Evolutionary conservation across 2,888 invertebrate species (phyloP).

Genomic region (Microctonus hyperodae): DNA sequence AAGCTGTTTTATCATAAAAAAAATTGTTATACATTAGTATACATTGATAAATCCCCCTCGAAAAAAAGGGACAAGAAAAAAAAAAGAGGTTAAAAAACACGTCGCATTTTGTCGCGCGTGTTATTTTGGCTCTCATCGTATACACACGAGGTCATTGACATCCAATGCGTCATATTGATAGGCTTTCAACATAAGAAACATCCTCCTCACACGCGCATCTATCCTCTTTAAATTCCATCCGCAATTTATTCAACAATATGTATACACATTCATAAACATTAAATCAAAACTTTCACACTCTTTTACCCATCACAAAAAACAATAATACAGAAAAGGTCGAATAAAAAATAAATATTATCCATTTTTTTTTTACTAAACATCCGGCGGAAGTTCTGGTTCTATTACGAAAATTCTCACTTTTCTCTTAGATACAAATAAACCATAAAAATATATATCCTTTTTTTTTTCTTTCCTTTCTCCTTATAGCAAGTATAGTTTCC

Average conservation of each 20-base stretch:
- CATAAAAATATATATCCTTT: not conserved
- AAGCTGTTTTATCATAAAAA: too few relatives aligned
- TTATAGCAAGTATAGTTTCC: not conserved
- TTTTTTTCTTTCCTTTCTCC: not conserved
- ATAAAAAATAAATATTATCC: not conserved
- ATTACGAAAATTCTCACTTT: not conserved
- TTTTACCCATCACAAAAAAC: not conserved
- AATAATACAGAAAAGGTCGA: not conserved
- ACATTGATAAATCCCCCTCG: too few relatives aligned
- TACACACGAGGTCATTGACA: not conserved
- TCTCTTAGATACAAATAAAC: not conserved
- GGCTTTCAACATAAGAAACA: not conserved
- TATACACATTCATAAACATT: not conserved
- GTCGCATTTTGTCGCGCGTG: not conserved
- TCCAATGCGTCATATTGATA: constrained; percentile 2
- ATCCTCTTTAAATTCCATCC: not conserved
- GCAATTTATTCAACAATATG: not conserved
- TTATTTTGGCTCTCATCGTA: not conserved
- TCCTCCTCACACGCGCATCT: not conserved
- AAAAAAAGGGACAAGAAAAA: not conserved
- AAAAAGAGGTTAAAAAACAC: not conserved
- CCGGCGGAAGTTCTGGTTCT: constrained; percentile 7
- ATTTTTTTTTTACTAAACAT: constrained; percentile 6
- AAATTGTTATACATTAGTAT: too few relatives aligned
- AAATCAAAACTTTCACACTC: not conserved